A percentile compares a stretch with the other conserved stretches of the same genome.
phyloP scores from a whole-genome alignment of 2,888 invertebrate genomes.

The Helleia helle region DNA sequence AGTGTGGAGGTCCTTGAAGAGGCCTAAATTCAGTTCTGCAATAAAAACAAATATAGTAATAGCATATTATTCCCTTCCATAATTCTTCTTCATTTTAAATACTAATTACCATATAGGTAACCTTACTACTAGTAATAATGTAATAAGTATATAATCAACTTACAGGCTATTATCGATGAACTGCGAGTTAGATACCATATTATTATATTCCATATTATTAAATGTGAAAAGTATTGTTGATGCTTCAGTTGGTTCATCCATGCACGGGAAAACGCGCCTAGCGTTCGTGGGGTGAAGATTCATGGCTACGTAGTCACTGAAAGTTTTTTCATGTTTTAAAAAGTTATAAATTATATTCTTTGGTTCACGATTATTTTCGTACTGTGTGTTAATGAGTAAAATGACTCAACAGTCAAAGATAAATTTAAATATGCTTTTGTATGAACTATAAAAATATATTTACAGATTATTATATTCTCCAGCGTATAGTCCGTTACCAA shows the following conservation, averaged over 20 bases:
- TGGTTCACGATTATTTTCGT: too few relatives aligned
- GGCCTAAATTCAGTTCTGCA: constrained; percentile 31
- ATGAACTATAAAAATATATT: constrained; percentile 17
- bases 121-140: too few relatives aligned
- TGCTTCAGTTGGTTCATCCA: constrained; percentile 75
- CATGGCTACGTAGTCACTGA: constrained; percentile 68
- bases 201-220: constrained; percentile 33
- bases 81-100: too few relatives aligned
- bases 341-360: too few relatives aligned
- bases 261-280: constrained; percentile 79
- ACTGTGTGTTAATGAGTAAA: too few relatives aligned
- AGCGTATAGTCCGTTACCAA: constrained; percentile 32
- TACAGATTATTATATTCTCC: constrained; percentile 29
- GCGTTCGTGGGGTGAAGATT: constrained; percentile 76
- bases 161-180: constrained; percentile 35
- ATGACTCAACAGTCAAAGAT: too few relatives aligned
- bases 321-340: too few relatives aligned
- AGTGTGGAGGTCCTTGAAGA: constrained; percentile 36
- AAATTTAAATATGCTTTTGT: too few relatives aligned
- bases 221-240: constrained; percentile 51
- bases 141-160: too few relatives aligned
- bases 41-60: too few relatives aligned
- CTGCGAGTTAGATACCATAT: constrained; percentile 38
- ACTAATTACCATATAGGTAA: too few relatives aligned
- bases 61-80: too few relatives aligned